phyloP scores from a whole-genome alignment of 2,113 vertebrate species.

The Mormyrus iriodes region DNA sequence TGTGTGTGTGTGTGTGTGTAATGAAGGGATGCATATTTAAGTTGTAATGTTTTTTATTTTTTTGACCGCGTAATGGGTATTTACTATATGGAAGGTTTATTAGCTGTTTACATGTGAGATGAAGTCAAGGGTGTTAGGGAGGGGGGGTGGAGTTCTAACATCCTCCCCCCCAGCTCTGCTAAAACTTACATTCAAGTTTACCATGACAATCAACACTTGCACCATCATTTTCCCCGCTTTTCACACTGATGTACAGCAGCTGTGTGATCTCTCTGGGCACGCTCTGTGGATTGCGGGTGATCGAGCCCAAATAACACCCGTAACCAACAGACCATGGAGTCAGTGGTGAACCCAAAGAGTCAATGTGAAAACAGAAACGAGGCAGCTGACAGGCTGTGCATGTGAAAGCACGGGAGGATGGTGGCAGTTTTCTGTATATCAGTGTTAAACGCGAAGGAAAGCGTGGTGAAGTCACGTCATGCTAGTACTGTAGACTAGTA shows the following conservation, averaged over 20 bases:
- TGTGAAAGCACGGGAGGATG: neutral
- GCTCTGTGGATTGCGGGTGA: neutral
- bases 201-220: conserved; percentile 23
- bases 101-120: conserved; percentile 36
- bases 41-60: conserved; percentile 16
- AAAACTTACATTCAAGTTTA: conserved; percentile 11
- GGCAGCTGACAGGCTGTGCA: neutral
- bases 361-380: neutral
- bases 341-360: neutral
- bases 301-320: neutral
- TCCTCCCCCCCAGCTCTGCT: neutral
- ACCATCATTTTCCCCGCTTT: conserved; percentile 8
- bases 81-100: conserved; percentile 21
- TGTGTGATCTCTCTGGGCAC: neutral
- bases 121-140: neutral
- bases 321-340: neutral
- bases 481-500: conserved; percentile 16
- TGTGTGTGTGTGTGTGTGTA: conserved; percentile 8
- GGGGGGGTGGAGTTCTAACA: neutral
- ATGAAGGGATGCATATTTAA: conserved; percentile 44
- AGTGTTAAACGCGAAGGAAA: conserved; percentile 4
- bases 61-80: conserved; percentile 28
- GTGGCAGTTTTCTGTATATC: neutral
- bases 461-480: neutral
- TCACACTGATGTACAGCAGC: conserved; percentile 5